Evolutionary conservation across 2,888 invertebrate genomes (phyloP).

Genomic region (Pyrochroa serraticornis): DNA sequence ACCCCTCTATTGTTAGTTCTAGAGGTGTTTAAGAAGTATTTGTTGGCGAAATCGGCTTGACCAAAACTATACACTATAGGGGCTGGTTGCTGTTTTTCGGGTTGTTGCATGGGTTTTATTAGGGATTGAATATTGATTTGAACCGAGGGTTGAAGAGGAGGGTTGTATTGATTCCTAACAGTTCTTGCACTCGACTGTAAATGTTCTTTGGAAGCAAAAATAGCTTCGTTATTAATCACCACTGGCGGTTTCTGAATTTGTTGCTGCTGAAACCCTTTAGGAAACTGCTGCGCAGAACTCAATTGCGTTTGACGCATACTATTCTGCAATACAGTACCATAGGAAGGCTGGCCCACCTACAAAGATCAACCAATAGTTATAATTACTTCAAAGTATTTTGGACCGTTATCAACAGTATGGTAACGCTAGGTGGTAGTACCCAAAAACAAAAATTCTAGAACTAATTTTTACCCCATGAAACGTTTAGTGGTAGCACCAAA

Average conservation of each 20-base stretch:
- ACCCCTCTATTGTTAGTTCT: conserved; percentile 30
- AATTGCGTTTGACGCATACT: conserved; percentile 37
- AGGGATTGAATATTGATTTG: conserved; percentile 56
- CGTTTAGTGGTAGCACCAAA: too few relatives aligned
- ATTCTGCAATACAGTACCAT: conserved; percentile 37
- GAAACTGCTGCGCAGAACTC: conserved; percentile 21
- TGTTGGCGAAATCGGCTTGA: conserved; percentile 51
- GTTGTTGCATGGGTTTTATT: conserved; percentile 51
- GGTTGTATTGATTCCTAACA: conserved; percentile 27
- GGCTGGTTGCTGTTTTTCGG: conserved; percentile 51
- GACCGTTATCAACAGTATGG: too few relatives aligned
- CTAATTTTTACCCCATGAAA: too few relatives aligned
- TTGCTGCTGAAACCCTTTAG: conserved; percentile 1
- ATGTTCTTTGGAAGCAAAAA: conserved; percentile 24
- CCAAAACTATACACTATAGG: conserved; percentile 57
- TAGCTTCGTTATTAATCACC: conserved; percentile 12
- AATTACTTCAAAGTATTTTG: too few relatives aligned
- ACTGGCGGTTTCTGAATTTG: conserved; percentile 10
- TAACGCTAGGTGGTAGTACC: too few relatives aligned
- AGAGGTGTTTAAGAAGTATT: conserved; percentile 50
- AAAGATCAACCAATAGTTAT: too few relatives aligned
- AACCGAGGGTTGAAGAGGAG: conserved; percentile 54
- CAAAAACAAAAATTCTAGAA: too few relatives aligned
- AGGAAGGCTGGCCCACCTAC: conserved; percentile 53
- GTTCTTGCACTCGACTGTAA: conserved; percentile 28